These are phyloP conservation scores for Gryllus longicercus DNA, from an alignment of 2,888 invertebrate species.

Conservation along the genomic window DNA sequence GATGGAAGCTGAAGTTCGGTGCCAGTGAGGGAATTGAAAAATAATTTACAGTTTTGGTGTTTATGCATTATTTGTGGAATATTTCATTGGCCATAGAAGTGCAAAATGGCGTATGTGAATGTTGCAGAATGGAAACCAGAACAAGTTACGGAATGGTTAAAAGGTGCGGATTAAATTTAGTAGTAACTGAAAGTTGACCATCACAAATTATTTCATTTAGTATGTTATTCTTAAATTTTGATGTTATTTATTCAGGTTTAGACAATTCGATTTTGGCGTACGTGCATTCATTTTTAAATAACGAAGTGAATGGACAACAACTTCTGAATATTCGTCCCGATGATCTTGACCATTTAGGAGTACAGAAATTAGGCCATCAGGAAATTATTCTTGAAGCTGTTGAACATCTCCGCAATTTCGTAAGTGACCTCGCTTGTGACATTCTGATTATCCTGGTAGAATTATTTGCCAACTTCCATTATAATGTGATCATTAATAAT, in stretches of 20 bases:
- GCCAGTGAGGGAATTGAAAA: not conserved
- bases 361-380: slow-evolving; percentile 86
- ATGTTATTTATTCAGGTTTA: slow-evolving; percentile 58
- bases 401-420: slow-evolving; percentile 83
- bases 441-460: too few species aligned
- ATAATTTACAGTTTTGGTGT: not conserved
- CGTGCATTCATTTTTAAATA: slow-evolving; percentile 73
- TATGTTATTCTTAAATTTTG: slow-evolving; percentile 32
- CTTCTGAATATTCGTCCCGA: slow-evolving; percentile 81
- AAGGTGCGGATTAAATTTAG: slow-evolving; percentile 58
- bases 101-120: slow-evolving; percentile 71
- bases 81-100: not conserved
- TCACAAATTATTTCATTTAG: slow-evolving; percentile 26
- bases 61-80: not conserved
- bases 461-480: too few species aligned
- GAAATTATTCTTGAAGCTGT: slow-evolving; percentile 90
- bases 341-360: slow-evolving; percentile 82
- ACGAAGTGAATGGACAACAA: slow-evolving; percentile 76
- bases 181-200: not conserved
- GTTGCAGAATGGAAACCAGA: slow-evolving; percentile 87
- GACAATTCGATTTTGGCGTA: slow-evolving; percentile 77
- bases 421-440: slow-evolving; percentile 50
- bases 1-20: too few species aligned
- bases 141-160: slow-evolving; percentile 86
- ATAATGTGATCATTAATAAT: too few species aligned